Conservation (phyloP, 2,113 vertebrate genomes). For the Dunckerocampus dactyliophorus region DNA sequence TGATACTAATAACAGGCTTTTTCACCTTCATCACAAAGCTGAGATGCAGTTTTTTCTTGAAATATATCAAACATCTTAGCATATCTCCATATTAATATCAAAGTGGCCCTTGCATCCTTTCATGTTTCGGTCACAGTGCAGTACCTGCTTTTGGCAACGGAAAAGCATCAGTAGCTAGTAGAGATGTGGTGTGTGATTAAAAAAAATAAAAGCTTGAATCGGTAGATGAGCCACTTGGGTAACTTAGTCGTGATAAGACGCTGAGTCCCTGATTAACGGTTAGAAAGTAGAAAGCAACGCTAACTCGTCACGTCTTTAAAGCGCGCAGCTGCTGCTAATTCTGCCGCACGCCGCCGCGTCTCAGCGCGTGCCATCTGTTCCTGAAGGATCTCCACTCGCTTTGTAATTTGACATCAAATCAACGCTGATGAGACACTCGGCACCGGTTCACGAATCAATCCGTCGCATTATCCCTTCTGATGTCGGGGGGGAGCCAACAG, state of each 20-base stretch:
- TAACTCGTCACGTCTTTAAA: slow-evolving; percentile 15
- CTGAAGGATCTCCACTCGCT: slow-evolving; percentile 21
- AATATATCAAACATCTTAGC: too few species aligned
- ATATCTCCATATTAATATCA: too few species aligned
- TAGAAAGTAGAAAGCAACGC: neutral
- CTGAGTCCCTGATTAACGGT: neutral
- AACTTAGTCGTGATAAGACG: slow-evolving; percentile 1
- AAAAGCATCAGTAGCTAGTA: too few species aligned
- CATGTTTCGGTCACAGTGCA: too few species aligned
- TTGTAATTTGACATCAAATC: slow-evolving; percentile 35
- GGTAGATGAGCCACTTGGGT: neutral
- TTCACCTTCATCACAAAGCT: too few species aligned
- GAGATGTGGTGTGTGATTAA: neutral
- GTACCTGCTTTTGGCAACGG: too few species aligned
- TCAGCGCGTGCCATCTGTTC: slow-evolving; percentile 33
- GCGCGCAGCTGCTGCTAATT: slow-evolving; percentile 20
- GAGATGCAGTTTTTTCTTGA: too few species aligned
- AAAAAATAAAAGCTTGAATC: neutral
- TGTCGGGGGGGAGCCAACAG: slow-evolving; percentile 8
- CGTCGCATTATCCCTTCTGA: slow-evolving; percentile 27
- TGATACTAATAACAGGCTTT: too few species aligned
- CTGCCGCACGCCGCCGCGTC: slow-evolving; percentile 12
- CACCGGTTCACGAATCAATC: slow-evolving; percentile 17
- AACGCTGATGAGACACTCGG: slow-evolving; percentile 27
- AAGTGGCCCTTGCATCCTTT: too few species aligned